Percentiles rank a stretch among this genome's conserved stretches.
Evolutionary conservation across 2,888 invertebrate genomes (phyloP).

Genomic region (Chloromyia formosa): DNA sequence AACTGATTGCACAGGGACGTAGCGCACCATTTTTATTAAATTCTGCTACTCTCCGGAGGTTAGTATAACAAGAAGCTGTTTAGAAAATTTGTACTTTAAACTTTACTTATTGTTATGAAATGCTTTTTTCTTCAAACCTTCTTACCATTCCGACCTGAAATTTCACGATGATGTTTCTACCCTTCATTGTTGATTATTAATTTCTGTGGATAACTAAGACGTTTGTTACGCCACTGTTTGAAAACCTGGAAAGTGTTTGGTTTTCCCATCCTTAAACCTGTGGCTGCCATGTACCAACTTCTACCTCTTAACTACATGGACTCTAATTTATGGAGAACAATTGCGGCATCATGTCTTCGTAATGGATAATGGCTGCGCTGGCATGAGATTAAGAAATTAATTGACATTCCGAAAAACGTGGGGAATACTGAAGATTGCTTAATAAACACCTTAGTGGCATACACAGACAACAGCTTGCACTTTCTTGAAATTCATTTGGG

Average conservation of each 20-base stretch:
- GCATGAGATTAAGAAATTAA: conserved; percentile 41
- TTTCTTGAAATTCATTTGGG: too few species aligned
- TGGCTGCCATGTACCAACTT: background rate
- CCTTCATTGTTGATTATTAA: too few species aligned
- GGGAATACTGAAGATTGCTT: background rate
- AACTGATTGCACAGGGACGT: background rate
- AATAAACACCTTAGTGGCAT: too few species aligned
- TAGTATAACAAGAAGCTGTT: too few species aligned
- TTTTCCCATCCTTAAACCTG: background rate
- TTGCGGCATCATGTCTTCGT: conserved; percentile 17
- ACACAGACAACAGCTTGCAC: too few species aligned
- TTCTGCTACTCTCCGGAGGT: too few species aligned
- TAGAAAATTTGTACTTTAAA: too few species aligned
- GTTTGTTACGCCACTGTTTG: background rate
- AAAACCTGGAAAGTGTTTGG: background rate
- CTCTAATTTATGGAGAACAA: conserved; percentile 35
- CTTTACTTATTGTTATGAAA: too few species aligned
- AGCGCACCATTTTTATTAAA: too few species aligned
- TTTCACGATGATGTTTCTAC: too few species aligned
- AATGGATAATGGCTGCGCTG: conserved; percentile 20
- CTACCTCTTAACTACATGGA: background rate
- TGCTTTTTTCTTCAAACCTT: too few species aligned
- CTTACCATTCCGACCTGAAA: too few species aligned
- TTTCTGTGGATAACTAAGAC: background rate
- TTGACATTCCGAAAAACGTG: conserved; percentile 33